Evolutionary conservation across 1,140 invertebrate species (phyloP).

Genomic region (Drosophila insularis): DNA sequence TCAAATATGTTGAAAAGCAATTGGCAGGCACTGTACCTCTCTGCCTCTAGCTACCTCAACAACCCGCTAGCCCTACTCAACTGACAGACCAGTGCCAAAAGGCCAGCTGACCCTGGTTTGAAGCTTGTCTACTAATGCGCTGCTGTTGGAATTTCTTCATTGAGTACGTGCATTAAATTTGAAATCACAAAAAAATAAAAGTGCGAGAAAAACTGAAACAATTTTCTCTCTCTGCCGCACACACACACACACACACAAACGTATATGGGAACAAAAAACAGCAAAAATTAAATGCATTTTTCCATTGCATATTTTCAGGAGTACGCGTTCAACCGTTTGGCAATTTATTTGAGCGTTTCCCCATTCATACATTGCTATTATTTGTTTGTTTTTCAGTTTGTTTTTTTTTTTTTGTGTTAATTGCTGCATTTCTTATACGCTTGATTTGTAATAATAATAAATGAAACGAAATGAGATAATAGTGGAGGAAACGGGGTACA

Average conservation of each 20-base stretch:
- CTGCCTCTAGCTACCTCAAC: not conserved
- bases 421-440: constrained; percentile 30
- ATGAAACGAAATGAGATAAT: not conserved
- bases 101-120: constrained; percentile 37
- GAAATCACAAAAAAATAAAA: constrained; percentile 57
- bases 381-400: not conserved
- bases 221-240: constrained; percentile 39
- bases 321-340: constrained; percentile 51
- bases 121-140: constrained; percentile 72
- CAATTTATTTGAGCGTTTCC: constrained; percentile 37
- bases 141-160: constrained; percentile 79
- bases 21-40: constrained; percentile 60
- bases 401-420: constrained; percentile 34
- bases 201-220: constrained; percentile 5
- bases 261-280: constrained; percentile 13
- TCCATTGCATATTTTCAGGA: constrained; percentile 56
- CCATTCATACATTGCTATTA: not conserved
- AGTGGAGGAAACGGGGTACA: not conserved
- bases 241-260: not conserved
- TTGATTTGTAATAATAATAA: constrained; percentile 26
- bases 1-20: constrained; percentile 81
- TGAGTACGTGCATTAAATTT: constrained; percentile 80
- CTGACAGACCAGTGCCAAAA: constrained; percentile 1
- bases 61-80: not conserved
- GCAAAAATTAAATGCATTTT: constrained; percentile 63